phyloP scores from a whole-genome alignment of 2,888 invertebrate species.

The Macroteleia sp. region DNA sequence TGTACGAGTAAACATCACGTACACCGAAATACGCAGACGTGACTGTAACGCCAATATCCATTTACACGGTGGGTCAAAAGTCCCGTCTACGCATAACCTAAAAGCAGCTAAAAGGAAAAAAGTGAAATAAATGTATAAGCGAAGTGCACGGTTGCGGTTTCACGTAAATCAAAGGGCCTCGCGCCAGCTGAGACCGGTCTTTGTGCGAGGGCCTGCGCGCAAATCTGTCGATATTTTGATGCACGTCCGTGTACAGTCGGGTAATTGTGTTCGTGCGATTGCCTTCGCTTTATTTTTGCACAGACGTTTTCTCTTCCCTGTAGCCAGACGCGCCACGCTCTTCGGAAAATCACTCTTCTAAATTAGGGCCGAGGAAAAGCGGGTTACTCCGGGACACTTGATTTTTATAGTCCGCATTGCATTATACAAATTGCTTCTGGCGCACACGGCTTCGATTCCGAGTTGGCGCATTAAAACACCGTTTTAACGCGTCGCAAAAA shows the following conservation, averaged over 20 bases:
- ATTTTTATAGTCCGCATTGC: slow-evolving; percentile 27
- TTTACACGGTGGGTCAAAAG: slow-evolving; percentile 64
- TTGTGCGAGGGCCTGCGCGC: slow-evolving; percentile 22
- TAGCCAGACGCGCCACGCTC: neutral
- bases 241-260: neutral
- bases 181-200: slow-evolving; percentile 47
- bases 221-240: slow-evolving; percentile 48
- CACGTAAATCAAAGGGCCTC: slow-evolving; percentile 52
- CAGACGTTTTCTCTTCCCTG: neutral
- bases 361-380: slow-evolving; percentile 15
- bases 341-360: slow-evolving; percentile 30
- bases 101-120: slow-evolving; percentile 61
- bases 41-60: slow-evolving; percentile 76
- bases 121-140: slow-evolving; percentile 70
- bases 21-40: slow-evolving; percentile 79
- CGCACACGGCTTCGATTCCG: neutral
- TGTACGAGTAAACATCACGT: slow-evolving; percentile 79
- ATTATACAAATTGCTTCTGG: slow-evolving; percentile 36
- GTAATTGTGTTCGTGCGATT: slow-evolving; percentile 15
- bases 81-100: slow-evolving; percentile 50
- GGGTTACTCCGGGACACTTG: slow-evolving; percentile 15
- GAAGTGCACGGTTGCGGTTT: slow-evolving; percentile 62
- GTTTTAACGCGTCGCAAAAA: neutral
- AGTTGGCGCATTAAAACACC: neutral
- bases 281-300: slow-evolving; percentile 26